Conservation (phyloP, 2,888 invertebrate species). For the Cacoxenus indagator region DNA sequence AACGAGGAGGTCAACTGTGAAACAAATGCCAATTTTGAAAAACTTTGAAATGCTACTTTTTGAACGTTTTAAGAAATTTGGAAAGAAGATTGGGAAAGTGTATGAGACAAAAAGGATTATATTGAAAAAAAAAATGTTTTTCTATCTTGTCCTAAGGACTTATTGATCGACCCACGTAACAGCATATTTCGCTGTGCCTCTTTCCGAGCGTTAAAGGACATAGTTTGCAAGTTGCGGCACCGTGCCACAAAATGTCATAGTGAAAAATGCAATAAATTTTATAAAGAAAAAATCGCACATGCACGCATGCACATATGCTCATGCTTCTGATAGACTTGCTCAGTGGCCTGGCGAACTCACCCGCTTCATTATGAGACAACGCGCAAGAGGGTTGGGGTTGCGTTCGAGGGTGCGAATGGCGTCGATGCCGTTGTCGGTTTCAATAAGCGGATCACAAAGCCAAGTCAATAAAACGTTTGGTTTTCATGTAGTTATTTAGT, state of each 20-base stretch:
- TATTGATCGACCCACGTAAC: too few relatives aligned
- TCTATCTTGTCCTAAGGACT: too few relatives aligned
- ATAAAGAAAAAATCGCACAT: slow-evolving; percentile 52
- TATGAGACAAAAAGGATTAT: too few relatives aligned
- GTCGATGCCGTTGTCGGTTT: slow-evolving; percentile 17
- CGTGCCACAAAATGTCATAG: slow-evolving; percentile 51
- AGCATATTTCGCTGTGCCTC: too few relatives aligned
- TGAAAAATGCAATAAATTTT: slow-evolving; percentile 66
- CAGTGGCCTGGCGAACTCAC: neutral
- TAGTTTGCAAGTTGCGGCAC: slow-evolving; percentile 12
- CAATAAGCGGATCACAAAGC: slow-evolving; percentile 54
- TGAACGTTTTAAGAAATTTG: too few relatives aligned
- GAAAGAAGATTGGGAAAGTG: too few relatives aligned
- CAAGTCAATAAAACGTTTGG: slow-evolving; percentile 39
- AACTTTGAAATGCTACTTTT: too few relatives aligned
- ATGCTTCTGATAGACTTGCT: neutral
- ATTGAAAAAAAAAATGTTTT: too few relatives aligned
- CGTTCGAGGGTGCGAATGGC: slow-evolving; percentile 28
- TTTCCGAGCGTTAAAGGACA: neutral
- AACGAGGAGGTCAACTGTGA: too few relatives aligned
- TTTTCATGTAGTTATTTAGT: slow-evolving; percentile 42
- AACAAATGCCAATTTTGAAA: too few relatives aligned
- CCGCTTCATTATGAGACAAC: neutral
- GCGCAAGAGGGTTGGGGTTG: slow-evolving; percentile 32
- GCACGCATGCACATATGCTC: slow-evolving; percentile 54